Base-by-base conservation (phyloP, 2,888 invertebrate species). In the Fragum whitleyi region DNA sequence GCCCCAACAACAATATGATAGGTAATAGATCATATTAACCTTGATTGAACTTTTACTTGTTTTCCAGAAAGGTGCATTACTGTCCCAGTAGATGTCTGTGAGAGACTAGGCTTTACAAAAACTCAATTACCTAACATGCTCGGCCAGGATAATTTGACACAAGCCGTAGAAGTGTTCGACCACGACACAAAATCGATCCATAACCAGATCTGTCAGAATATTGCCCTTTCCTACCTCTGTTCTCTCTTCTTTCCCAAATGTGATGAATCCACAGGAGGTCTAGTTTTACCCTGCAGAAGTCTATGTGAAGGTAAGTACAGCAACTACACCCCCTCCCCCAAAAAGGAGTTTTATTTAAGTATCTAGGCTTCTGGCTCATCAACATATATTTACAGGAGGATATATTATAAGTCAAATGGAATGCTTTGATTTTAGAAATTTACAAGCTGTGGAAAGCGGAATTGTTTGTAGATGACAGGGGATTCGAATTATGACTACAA, bases 61-160 rank as follows among this genome's bases (percentile, higher is more conserved):
- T 6, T 36, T 36, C 32, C 32, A 47, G 47, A 47, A 47, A 47
- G n/a, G 7, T 87, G 87, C 62, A 3, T 75, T 11, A 65, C 32
- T 1, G 79, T 83, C 0, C 59, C 69, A 2, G 68, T 81, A 9
- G 62, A 71, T 2, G 73, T 53, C 9, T 87, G 86, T 72, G 42
- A 42, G 19, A 74, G 71, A n/a, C 69, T 81, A 0, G 87, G 87
- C 9, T 83, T 83, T 53, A 84, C 77, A 1, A 47, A 70, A 1
- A 85, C 87, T 0, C 68, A 74, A 26, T 83, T 76, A 53, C 87
- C 89, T 11, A 89, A 89, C 68, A 47, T 83, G 19, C 79, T 86
- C 26, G 29, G 51, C 0, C 83, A 86, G 16, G 9, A 1, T 1
- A 74, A 68, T n/a, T 42, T 77, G 29, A 55, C 39, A 16, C 77